Evolutionary conservation across 2,797 vertebrate species (phyloP).

Genomic region (Hyperoplus immaculatus): DNA sequence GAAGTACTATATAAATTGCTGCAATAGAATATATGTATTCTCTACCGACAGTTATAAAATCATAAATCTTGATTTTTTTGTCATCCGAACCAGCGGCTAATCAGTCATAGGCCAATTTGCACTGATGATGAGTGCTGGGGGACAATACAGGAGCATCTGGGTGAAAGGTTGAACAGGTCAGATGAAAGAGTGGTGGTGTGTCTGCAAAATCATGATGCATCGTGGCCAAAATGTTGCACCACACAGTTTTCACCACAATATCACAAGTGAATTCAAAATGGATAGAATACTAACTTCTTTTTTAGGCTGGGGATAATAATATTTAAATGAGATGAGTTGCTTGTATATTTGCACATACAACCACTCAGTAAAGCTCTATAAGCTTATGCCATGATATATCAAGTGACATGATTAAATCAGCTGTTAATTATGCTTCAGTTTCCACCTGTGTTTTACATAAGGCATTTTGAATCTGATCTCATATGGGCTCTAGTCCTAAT

Average conservation of each 20-base stretch:
- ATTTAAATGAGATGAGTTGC: conserved; percentile 1
- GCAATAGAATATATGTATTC: background rate
- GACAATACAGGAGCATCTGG: background rate
- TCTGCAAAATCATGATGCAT: conserved; percentile 16
- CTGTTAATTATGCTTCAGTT: conserved; percentile 30
- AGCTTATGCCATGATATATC: background rate
- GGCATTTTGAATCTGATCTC: conserved; percentile 11
- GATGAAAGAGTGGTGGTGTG: background rate
- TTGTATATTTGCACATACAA: background rate
- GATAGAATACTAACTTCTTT: conserved; percentile 3
- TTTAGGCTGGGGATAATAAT: background rate
- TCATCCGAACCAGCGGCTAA: conserved; percentile 16
- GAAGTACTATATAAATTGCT: background rate
- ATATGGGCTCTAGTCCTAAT: background rate
- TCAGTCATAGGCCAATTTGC: conserved; percentile 25
- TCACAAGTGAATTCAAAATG: background rate
- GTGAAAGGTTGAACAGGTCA: conserved; percentile 8
- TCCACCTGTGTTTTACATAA: conserved; percentile 33
- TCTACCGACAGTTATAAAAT: conserved; percentile 1
- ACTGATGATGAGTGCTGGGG: background rate
- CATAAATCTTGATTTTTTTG: background rate
- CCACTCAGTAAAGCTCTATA: background rate
- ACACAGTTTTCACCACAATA: background rate
- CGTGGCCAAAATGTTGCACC: background rate
- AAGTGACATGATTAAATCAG: conserved; percentile 14